Base-by-base conservation (phyloP, 1,140 invertebrate species). In the Diorhabda sublineata region DNA sequence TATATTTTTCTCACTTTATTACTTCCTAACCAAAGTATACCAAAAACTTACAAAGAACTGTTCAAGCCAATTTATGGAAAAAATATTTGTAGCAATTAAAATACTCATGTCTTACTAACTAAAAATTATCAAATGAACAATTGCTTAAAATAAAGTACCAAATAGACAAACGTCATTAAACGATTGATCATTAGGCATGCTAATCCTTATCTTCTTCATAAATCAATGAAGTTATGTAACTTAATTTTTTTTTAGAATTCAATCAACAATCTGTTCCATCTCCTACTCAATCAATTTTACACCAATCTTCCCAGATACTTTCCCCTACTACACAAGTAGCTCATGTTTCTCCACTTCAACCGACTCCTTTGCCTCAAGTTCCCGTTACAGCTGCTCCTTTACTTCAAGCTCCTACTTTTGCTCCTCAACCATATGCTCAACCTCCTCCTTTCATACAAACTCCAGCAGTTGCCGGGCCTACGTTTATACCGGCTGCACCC, bases 371-470 rank as follows among this genome's bases (percentile, higher is more conserved):
- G 4, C 57, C 74, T 3, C 76, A 71, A 69, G 74, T 72, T 42
- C 74, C 75, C 3, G 72, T 72, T 8, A 68, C 72, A 3, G 69
- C 64, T 3, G 61, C 75, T 42, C 58, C 67, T 56, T 69, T 69
- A 42, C 70, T 71, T 6, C 75, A 77, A 64, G 72, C 72, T 8
- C 74, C 77, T 52, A 72, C 47, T 52, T 52, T 52, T 3, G 47
- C 72, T n/a, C 74, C 74, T 8, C 76, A 77, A 61, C 74, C 72
- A 2, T 75, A 71, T 56, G 70, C 75, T 47, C 74, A 72, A 61
- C 72, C 77, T 3, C 74, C 75, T 9, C 71, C 77, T 47, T 75
- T 76, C 56, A 70, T 78, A 45, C 73, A 74, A 64, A 66, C 75
- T 0, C 66, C 69, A 5, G 71, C 71, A 2, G 68, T 73, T 0